Evolutionary conservation across 2,797 vertebrate genomes (phyloP), one percentile per base, ranked within the genome.

Genomic region (Rhadinocentrus ornatus): DNA sequence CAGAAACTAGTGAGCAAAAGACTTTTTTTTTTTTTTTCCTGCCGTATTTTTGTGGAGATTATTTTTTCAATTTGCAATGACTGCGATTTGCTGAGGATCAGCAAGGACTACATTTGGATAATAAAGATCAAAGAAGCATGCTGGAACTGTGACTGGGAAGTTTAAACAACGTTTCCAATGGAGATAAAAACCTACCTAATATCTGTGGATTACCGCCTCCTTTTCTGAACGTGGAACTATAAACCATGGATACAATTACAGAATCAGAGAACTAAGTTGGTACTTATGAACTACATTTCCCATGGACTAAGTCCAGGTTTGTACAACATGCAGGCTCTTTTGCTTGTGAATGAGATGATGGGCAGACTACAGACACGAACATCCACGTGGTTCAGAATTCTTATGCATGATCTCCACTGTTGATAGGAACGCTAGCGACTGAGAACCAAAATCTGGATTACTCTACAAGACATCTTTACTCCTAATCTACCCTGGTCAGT

Each of bases 1-100:
- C 85, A 91, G 77, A 90, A 91, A 91, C 84, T 86, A 84, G 91
- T 94, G 92, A 95, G 92, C 92, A 93, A 92, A 88, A 83, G 62
- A 89, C 73, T 82, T 78, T 82, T 11, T 34, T 88, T 78, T 78
- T 74, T 16, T 22, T 26, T 86, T 84, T 64, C 77, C 83, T 84
- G 77, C 78, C 75, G 65, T 73, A 62, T 87, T 84, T 83, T 81
- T 66, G 85, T 87, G 90, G 85, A 91, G 88, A 96, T 96, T 94
- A 77, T 80, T 86, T 78, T 78, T 82, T 73, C 70, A 32, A 50
- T 82, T 86, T 76, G 72, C 24, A 46, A 76, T 68, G 26, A 66
- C 83, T 71, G 54, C 81, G 66, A 86, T 71, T 79, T 78, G 68
- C 80, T 67, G 64, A 83, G 71, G 86, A 90, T 71, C 75, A 46